Evolutionary conservation across 2,113 vertebrate genomes (phyloP).

Genomic region (Proteles cristata): DNA sequence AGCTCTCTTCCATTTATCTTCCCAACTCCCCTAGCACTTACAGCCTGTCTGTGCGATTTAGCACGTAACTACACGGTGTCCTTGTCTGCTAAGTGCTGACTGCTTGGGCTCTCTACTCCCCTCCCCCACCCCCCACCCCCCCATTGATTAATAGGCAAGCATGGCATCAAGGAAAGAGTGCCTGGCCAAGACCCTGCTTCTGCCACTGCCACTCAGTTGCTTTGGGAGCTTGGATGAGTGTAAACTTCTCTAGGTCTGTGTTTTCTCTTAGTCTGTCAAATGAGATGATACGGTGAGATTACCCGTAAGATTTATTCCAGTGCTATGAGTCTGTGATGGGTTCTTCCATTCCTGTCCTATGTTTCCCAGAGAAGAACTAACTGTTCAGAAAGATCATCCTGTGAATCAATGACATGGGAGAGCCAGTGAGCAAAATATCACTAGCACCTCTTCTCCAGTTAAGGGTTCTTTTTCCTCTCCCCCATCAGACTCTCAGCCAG

Average conservation of each 20-base stretch:
- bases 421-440: background rate
- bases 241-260: background rate
- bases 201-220: rapidly evolving
- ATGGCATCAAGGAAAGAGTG: rapidly evolving
- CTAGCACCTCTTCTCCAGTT: background rate
- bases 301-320: too few species aligned
- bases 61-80: background rate
- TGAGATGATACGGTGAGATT: background rate
- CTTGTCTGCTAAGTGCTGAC: background rate
- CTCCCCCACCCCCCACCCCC: too few species aligned
- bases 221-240: background rate
- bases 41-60: background rate
- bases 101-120: background rate
- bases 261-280: background rate
- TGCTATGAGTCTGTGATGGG: background rate
- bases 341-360: background rate
- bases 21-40: background rate
- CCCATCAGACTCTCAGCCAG: background rate
- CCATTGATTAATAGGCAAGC: background rate
- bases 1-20: background rate
- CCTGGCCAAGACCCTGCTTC: background rate
- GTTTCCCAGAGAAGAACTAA: background rate
- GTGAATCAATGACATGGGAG: background rate
- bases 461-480: background rate
- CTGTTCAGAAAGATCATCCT: background rate